These are phyloP conservation scores for Dendrolimus punctatus DNA, from an alignment of 1,140 invertebrate species.

Conservation along the genomic window DNA sequence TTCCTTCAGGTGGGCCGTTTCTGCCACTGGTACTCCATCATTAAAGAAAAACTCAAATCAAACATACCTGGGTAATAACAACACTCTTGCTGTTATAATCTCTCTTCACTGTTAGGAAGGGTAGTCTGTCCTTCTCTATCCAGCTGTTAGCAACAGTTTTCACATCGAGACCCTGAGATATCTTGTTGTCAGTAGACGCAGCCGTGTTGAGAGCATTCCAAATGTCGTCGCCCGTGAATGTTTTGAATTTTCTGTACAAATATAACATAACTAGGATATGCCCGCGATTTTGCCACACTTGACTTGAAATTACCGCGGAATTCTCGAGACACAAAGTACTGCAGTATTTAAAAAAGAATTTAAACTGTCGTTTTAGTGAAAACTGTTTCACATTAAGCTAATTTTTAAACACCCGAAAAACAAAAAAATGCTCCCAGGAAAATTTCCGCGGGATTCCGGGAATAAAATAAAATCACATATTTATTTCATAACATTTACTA, in stretches of 20 bases:
- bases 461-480: too few relatives aligned
- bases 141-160: constrained; percentile 83
- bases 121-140: constrained; percentile 86
- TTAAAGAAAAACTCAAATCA: not conserved
- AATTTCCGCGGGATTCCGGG: too few relatives aligned
- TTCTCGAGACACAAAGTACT: too few relatives aligned
- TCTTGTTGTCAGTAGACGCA: constrained; percentile 72
- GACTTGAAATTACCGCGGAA: too few relatives aligned
- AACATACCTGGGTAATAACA: constrained; percentile 76
- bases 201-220: constrained; percentile 84
- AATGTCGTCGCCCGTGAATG: constrained; percentile 86
- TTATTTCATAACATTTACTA: too few relatives aligned
- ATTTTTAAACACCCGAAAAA: too few relatives aligned
- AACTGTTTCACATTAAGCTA: too few relatives aligned
- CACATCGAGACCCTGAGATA: constrained; percentile 74
- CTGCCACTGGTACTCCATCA: not conserved
- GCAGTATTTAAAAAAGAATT: too few relatives aligned
- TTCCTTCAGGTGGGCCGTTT: too few relatives aligned
- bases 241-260: constrained; percentile 76
- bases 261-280: not conserved
- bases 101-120: constrained; percentile 82
- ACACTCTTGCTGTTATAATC: constrained; percentile 78
- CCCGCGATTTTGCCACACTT: too few relatives aligned
- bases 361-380: too few relatives aligned
- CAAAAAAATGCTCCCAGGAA: too few relatives aligned